Percentiles rank a stretch among this genome's conserved stretches.
Conservation (phyloP, 2,888 invertebrate genomes). For the Drosophila picticornis region DNA sequence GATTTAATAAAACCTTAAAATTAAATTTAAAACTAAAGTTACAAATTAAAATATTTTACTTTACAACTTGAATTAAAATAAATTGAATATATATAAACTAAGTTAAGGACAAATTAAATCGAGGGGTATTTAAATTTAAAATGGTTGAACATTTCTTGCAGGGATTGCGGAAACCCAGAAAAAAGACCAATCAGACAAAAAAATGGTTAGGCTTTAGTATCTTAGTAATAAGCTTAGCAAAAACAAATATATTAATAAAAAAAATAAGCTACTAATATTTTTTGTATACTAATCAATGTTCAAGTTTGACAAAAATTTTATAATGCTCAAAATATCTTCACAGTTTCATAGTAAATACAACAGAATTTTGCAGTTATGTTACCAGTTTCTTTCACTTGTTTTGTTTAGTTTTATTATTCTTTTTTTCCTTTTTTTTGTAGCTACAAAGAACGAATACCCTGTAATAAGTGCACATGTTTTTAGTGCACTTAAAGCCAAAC, state of each 20-base stretch:
- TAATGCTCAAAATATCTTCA: too few relatives aligned
- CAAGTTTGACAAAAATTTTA: not conserved
- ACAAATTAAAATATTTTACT: not conserved
- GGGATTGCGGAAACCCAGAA: not conserved
- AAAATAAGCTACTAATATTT: not conserved
- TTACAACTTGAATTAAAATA: not conserved
- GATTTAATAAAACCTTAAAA: not conserved
- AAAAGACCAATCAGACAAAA: not conserved
- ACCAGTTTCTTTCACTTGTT: not conserved
- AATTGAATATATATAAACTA: not conserved
- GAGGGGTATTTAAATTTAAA: not conserved
- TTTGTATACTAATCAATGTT: not conserved
- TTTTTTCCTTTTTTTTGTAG: too few relatives aligned
- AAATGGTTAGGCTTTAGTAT: not conserved
- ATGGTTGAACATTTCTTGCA: not conserved
- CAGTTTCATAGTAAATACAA: not conserved
- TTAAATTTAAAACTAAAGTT: not conserved
- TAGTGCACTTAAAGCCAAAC: slow-evolving; percentile 52
- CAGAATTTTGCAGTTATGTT: not conserved
- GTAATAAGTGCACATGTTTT: slow-evolving; percentile 37
- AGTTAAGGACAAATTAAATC: not conserved
- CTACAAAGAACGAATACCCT: slow-evolving; percentile 36
- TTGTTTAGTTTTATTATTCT: not conserved
- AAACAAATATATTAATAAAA: not conserved
- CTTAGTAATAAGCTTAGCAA: not conserved